These are phyloP conservation scores for Eupelmus urozonus DNA, from an alignment of 2,888 invertebrate genomes.

Conservation along the genomic window DNA sequence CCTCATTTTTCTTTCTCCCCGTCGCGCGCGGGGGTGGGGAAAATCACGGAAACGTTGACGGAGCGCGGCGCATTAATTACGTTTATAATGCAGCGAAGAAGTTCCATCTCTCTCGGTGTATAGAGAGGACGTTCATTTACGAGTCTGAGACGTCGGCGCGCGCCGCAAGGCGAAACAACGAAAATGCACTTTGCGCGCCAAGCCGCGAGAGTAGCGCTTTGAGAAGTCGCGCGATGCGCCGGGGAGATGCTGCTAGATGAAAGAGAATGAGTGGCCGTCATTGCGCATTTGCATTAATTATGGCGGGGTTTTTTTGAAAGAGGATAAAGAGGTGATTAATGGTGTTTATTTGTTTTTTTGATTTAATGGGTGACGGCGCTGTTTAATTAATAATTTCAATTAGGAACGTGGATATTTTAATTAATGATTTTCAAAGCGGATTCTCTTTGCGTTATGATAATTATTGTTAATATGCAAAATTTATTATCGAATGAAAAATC, in stretches of 20 bases:
- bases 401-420: no score
- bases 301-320: no score
- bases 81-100: conserved; percentile 40
- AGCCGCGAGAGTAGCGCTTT: neutral
- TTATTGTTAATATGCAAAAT: no score
- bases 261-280: neutral
- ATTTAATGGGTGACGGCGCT: neutral
- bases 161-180: conserved; percentile 22
- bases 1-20: conserved; percentile 13
- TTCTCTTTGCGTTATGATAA: no score
- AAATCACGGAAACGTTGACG: conserved; percentile 30
- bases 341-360: neutral
- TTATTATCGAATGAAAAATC: no score
- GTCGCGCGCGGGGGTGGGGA: neutral
- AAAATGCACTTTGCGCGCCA: conserved; percentile 50
- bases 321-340: neutral
- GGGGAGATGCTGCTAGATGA: neutral
- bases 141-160: neutral
- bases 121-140: conserved; percentile 41
- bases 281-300: neutral
- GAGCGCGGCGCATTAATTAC: conserved; percentile 49
- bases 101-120: neutral
- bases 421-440: no score
- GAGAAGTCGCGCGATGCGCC: no score
- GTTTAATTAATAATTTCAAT: no score